These are phyloP conservation scores for Sturmia bella DNA, from an alignment of 2,888 invertebrate species.

Conservation along the genomic window DNA sequence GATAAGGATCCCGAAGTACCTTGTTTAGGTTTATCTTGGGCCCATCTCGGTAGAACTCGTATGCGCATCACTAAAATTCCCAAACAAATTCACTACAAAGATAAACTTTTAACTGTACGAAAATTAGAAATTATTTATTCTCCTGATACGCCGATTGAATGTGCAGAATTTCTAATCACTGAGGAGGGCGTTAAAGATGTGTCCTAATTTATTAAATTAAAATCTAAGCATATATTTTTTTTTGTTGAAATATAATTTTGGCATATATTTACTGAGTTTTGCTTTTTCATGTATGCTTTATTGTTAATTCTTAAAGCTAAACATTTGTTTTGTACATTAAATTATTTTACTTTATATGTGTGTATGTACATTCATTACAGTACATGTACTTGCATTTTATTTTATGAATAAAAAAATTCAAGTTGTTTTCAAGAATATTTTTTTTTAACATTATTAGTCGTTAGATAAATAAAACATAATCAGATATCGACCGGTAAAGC, in stretches of 20 bases:
- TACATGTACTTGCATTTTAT: neutral
- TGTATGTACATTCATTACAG: too few relatives aligned
- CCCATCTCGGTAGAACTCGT: slow-evolving; percentile 85
- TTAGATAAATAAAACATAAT: too few relatives aligned
- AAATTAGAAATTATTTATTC: slow-evolving; percentile 84
- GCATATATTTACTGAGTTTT: slow-evolving; percentile 65
- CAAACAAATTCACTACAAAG: slow-evolving; percentile 74
- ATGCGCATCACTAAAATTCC: slow-evolving; percentile 82
- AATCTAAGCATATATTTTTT: slow-evolving; percentile 9
- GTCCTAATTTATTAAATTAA: slow-evolving; percentile 65
- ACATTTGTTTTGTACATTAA: slow-evolving; percentile 71
- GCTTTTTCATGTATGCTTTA: slow-evolving; percentile 37
- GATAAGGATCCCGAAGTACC: slow-evolving; percentile 82
- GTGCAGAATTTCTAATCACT: slow-evolving; percentile 83
- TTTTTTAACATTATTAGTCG: neutral
- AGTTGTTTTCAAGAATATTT: neutral
- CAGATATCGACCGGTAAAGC: too few relatives aligned
- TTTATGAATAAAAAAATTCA: neutral
- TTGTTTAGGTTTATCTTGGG: slow-evolving; percentile 86
- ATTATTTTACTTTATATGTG: slow-evolving; percentile 60
- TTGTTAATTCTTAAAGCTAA: slow-evolving; percentile 63
- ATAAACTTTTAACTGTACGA: slow-evolving; percentile 77
- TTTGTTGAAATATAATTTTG: slow-evolving; percentile 51
- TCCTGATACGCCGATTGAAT: slow-evolving; percentile 83
- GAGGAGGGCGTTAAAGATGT: slow-evolving; percentile 81